Evolutionary conservation across 2,797 vertebrate genomes (phyloP), one percentile per base, ranked within the genome.

Genomic region (Pseudomugil gertrudae): DNA sequence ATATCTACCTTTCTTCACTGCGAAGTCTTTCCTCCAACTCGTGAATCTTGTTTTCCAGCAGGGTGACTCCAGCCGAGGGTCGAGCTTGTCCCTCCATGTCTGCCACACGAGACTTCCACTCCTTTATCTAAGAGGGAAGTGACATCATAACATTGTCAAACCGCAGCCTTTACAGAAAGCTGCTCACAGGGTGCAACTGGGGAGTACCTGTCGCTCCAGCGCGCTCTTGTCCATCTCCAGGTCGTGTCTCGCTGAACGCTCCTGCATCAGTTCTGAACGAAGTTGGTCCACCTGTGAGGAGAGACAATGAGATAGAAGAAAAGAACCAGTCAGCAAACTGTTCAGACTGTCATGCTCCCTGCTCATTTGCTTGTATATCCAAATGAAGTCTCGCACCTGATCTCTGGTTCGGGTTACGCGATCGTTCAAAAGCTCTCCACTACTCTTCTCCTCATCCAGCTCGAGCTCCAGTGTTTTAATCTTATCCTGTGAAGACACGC

Each of bases 201-300:
- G 1, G 47, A 1, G 9, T 61, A 97, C 97, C 95, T 98, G 97
- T 93, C 96, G 93, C 86, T 99, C 97, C 35, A 98, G 74, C 0
- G 95, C 93, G 50, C 95, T 94, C 79, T 98, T 98, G 85, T 98
- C 96, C 54, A 97, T 97, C 84, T 99, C 97, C 74, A 99, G 91
- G 87, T 99, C 96, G 36, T 99, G 96, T n/a, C 95, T 92, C 2
- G 87, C 90, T 0, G 96, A 94, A 0, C 97, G 94, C 57, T 99
- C 97, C 76, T 98, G 96, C 94, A 97, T 93, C 73, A 99, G 93
- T 78, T 99, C 96, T 0, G 95, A 92, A 2, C 97, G 94, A 19
- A 98, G 91, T 77, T 97, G 96, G 72, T 99, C 97, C 19, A 97
- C 91, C 97, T 99, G 80, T 63, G 27, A 52, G 33, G 53, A 35